Evolutionary conservation across 2,888 invertebrate genomes (phyloP), one percentile per base, ranked within the genome.

Genomic region (Macropis europaea): DNA sequence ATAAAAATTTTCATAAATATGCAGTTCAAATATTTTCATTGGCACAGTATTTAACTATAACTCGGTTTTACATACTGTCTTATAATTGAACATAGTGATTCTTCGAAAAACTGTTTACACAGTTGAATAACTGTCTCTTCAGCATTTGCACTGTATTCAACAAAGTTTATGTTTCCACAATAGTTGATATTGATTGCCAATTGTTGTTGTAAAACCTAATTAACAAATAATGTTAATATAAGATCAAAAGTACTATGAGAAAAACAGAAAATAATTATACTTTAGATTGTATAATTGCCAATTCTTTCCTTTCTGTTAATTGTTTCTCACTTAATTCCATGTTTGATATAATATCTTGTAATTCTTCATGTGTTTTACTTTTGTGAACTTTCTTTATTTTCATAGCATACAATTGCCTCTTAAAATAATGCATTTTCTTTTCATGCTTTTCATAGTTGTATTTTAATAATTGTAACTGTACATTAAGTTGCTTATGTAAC

Each of bases 131-230:
- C 28, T 19, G 36, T 36, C n/a, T 60, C 61, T 30, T 61, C 63
- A 4, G 38, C 24, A 11, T 34, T 32, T n/a, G 28, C 32, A 13
- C 52, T 56, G 7, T 79, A 79, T 32, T 81, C 79, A n/a, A 53
- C 38, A n/a, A 81, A 74, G 30, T 47, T 62, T n/a, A 81, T 57
- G 48, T 81, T 81, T 17, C 73, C 79, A 50, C 63, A 77, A 24
- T 74, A 61, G 19, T 61, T 48, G 9, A 74, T 62, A 13, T 61
- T 72, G 38, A 75, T 30, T 38, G 54, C 22, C 11, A 81, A 36
- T 13, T 81, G 76, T 13, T 67, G 70, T 24, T 74, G 66, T 6
- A 52, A 40, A 26, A 73, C 75, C 81, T 81, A 30, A 17, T 17
- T 22, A 43, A 54, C 24, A 56, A 42, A 24, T 17, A 9, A 32